A percentile compares a stretch with the other conserved stretches of the same genome.
phyloP scores from a whole-genome alignment of 2,797 vertebrate genomes.

The Iguana delicatissima region DNA sequence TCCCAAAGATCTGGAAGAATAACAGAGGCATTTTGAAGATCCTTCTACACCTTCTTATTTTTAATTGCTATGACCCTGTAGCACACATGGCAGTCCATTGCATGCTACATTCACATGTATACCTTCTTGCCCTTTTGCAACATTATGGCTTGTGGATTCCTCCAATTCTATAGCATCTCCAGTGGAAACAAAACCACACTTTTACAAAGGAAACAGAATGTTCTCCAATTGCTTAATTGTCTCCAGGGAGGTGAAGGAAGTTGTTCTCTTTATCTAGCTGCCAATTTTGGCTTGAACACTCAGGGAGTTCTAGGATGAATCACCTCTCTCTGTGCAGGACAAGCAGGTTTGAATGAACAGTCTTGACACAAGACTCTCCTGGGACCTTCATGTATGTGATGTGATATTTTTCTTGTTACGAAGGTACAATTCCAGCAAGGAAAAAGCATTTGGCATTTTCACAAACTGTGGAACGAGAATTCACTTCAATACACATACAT shows the following conservation, averaged over 20 bases:
- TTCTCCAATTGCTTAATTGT: neutral
- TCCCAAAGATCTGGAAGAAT: neutral
- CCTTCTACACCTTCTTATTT: neutral
- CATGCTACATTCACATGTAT: neutral
- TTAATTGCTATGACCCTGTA: neutral
- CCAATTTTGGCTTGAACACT: constrained; percentile 39
- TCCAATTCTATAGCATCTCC: neutral
- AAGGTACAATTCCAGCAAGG: no score
- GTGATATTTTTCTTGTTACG: neutral
- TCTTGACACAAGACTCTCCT: constrained; percentile 38
- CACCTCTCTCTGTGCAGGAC: constrained; percentile 34
- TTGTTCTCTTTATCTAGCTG: constrained; percentile 41
- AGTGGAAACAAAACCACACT: neutral
- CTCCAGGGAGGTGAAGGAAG: neutral
- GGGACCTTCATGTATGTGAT: neutral
- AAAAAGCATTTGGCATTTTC: neutral
- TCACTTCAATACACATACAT: neutral
- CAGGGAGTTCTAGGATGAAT: constrained; percentile 27
- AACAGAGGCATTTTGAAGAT: neutral
- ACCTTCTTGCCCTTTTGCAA: neutral
- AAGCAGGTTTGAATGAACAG: constrained; percentile 49
- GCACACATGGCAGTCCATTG: neutral
- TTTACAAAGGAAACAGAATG: neutral
- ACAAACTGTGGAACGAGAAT: neutral
- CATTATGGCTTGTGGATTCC: neutral